phyloP scores from a whole-genome alignment of 2,797 vertebrate genomes.

The Sebastes steindachneri region DNA sequence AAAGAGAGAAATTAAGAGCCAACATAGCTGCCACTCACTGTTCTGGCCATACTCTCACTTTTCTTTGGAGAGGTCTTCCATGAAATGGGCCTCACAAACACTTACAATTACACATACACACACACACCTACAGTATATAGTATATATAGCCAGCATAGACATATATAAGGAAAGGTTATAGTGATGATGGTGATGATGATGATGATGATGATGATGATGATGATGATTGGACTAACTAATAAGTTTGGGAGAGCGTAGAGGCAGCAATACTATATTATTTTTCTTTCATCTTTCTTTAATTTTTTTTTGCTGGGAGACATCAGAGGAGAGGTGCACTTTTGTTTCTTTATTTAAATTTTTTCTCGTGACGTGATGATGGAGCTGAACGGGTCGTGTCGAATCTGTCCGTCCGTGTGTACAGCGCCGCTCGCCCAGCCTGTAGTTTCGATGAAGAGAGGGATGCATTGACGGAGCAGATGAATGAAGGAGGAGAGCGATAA shows the following conservation, averaged over 20 bases:
- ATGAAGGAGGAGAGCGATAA: slow-evolving; percentile 7
- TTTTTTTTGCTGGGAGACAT: slow-evolving; percentile 57
- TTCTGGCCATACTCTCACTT: slow-evolving; percentile 22
- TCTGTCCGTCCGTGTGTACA: slow-evolving; percentile 14
- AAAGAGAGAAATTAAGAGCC: background rate
- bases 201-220: slow-evolving; percentile 6
- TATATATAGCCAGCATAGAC: slow-evolving; percentile 12
- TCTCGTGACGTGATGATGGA: slow-evolving; percentile 55
- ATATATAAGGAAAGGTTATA: slow-evolving; percentile 34
- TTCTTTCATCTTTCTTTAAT: slow-evolving; percentile 47
- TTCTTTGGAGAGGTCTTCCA: background rate
- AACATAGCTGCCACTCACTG: slow-evolving; percentile 9
- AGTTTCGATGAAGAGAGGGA: slow-evolving; percentile 74
- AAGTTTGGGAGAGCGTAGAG: slow-evolving; percentile 51
- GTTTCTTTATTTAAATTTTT: slow-evolving; percentile 56
- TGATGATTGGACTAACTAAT: slow-evolving; percentile 53
- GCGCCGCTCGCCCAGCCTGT: slow-evolving; percentile 47
- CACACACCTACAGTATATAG: background rate
- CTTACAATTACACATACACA: background rate
- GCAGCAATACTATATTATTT: slow-evolving; percentile 32
- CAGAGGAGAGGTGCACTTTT: slow-evolving; percentile 76
- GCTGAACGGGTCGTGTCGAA: slow-evolving; percentile 30
- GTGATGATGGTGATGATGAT: slow-evolving; percentile 30
- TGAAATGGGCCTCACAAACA: background rate
- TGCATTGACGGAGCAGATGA: background rate